A percentile compares a stretch with the other conserved stretches of the same genome.
phyloP scores from a whole-genome alignment of 2,113 vertebrate genomes.

The Leptodactylus fuscus region DNA sequence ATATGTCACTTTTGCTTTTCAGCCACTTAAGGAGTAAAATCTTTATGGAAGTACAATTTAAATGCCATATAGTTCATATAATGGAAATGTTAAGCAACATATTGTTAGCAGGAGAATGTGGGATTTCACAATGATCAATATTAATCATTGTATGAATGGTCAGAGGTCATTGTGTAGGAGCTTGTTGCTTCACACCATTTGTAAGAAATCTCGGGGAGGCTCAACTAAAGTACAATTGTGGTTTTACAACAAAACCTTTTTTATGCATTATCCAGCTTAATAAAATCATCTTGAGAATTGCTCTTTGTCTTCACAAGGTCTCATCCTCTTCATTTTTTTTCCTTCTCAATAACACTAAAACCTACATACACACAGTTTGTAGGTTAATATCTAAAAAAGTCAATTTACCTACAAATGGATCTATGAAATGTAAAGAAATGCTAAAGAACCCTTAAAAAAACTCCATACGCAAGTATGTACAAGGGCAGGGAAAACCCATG shows the following conservation, averaged over 20 bases:
- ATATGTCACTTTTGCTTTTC: conserved; percentile 8
- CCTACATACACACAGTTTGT: too few relatives aligned
- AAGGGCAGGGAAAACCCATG: too few relatives aligned
- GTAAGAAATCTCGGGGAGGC: background rate
- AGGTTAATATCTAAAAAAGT: too few relatives aligned
- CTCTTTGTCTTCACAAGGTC: too few relatives aligned
- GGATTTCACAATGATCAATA: too few relatives aligned
- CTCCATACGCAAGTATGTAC: too few relatives aligned
- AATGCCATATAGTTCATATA: background rate
- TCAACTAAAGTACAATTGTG: background rate
- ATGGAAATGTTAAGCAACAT: background rate
- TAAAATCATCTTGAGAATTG: background rate
- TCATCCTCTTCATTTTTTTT: too few relatives aligned
- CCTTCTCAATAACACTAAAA: too few relatives aligned
- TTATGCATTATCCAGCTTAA: background rate
- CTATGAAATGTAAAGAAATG: too few relatives aligned
- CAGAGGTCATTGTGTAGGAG: background rate
- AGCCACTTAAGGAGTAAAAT: background rate
- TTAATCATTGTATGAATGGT: background rate
- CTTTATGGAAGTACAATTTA: background rate
- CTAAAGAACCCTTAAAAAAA: too few relatives aligned
- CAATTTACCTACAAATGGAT: too few relatives aligned
- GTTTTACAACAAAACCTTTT: background rate
- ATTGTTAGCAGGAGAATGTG: background rate
- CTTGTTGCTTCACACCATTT: background rate